phyloP scores from a whole-genome alignment of 2,888 invertebrate species.

The Ganaspis brasiliensis region DNA sequence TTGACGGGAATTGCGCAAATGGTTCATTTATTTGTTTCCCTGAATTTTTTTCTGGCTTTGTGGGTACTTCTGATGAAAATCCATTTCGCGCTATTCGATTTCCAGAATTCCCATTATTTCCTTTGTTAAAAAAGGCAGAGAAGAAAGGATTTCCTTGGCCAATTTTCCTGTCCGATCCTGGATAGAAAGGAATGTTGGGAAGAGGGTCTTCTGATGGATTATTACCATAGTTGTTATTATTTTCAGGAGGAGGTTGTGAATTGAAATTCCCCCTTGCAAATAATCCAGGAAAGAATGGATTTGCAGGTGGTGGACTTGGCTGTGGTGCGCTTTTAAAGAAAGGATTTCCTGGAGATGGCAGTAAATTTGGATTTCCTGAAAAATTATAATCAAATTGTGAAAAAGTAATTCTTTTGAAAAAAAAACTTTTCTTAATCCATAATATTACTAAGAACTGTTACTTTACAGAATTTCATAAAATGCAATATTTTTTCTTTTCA shows the following conservation, averaged over 20 bases:
- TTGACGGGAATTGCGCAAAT: background rate
- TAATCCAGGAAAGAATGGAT: slow-evolving; percentile 46
- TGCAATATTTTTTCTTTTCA: no score
- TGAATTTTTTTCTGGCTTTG: background rate
- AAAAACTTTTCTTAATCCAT: background rate
- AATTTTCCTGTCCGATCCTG: background rate
- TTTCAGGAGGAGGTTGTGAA: slow-evolving; percentile 1
- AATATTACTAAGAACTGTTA: no score
- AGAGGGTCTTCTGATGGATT: slow-evolving; percentile 4
- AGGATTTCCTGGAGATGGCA: slow-evolving; percentile 13
- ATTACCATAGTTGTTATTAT: background rate
- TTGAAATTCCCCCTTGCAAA: slow-evolving; percentile 33
- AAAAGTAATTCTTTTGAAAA: no score
- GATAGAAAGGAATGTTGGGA: slow-evolving; percentile 39
- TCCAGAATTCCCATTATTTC: background rate
- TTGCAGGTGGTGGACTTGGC: slow-evolving; percentile 3
- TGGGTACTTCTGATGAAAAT: background rate
- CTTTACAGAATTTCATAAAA: no score
- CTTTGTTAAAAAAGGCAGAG: background rate
- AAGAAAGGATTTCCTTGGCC: slow-evolving; percentile 20
- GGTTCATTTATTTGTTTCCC: background rate
- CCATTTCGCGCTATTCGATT: slow-evolving; percentile 9
- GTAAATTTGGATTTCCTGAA: background rate
- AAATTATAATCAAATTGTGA: no score
- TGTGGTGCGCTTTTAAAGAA: background rate